Conservation (phyloP, 2,888 invertebrate species). For the Acleris sparsana region DNA sequence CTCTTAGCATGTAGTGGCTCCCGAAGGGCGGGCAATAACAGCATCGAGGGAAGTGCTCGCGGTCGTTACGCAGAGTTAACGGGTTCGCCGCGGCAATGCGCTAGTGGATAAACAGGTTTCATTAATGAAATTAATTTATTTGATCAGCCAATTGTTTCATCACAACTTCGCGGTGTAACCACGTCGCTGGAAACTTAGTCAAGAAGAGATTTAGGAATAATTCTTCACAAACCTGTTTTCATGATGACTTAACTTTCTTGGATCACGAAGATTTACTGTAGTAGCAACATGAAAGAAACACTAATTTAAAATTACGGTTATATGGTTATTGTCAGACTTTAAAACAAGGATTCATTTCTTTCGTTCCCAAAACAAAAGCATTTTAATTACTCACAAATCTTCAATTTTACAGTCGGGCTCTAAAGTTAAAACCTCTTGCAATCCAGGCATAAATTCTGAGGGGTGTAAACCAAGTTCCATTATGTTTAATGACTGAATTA, state of each 20-base stretch:
- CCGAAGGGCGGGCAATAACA: slow-evolving; percentile 68
- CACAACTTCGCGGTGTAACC: no score
- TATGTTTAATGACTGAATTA: slow-evolving; percentile 71
- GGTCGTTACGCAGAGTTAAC: slow-evolving; percentile 59
- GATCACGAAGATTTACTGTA: background rate
- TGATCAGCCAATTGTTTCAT: no score
- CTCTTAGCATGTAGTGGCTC: slow-evolving; percentile 70
- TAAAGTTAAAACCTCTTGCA: slow-evolving; percentile 48
- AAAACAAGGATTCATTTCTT: slow-evolving; percentile 21
- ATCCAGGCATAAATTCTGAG: slow-evolving; percentile 60
- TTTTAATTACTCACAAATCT: slow-evolving; percentile 33
- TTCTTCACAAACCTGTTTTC: no score
- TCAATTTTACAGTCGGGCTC: slow-evolving; percentile 41
- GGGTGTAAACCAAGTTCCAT: slow-evolving; percentile 62
- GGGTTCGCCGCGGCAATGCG: slow-evolving; percentile 56
- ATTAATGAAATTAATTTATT: background rate
- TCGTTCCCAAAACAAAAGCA: slow-evolving; percentile 33
- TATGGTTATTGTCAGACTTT: slow-evolving; percentile 6
- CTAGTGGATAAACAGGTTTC: slow-evolving; percentile 41
- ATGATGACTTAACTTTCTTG: no score
- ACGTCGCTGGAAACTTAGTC: no score
- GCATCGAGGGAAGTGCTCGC: slow-evolving; percentile 63
- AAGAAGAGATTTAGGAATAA: no score
- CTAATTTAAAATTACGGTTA: background rate
- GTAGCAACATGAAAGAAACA: background rate